Evolutionary conservation across 2,888 invertebrate species (phyloP).

Genomic region (Diplolepis rosae): DNA sequence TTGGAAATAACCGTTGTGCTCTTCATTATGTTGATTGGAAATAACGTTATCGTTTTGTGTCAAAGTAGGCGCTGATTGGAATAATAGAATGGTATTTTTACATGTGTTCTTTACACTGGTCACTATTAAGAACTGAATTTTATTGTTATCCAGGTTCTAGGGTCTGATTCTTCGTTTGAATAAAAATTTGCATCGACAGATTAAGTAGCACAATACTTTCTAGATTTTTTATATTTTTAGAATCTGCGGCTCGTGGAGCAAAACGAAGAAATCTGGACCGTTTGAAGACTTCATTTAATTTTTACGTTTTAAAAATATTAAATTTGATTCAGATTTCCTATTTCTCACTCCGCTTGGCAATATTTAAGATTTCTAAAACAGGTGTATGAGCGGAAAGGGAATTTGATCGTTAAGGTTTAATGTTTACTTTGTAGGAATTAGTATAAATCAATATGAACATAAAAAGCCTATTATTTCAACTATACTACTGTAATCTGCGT

Average conservation of each 20-base stretch:
- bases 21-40: background rate
- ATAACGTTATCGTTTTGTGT: background rate
- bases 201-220: background rate
- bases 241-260: background rate
- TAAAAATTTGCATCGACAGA: background rate
- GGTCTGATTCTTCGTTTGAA: background rate
- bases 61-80: background rate
- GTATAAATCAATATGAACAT: conserved; percentile 56
- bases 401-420: conserved; percentile 55
- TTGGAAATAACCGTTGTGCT: background rate
- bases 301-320: background rate
- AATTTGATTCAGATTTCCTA: conserved; percentile 10
- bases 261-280: background rate
- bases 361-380: conserved; percentile 37
- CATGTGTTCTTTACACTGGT: background rate
- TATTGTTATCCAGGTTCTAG: background rate
- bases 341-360: conserved; percentile 45
- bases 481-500: conserved; percentile 64
- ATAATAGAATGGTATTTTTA: conserved; percentile 23
- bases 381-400: conserved; percentile 51
- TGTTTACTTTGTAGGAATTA: conserved; percentile 63
- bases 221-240: background rate
- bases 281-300: background rate
- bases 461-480: conserved; percentile 65
- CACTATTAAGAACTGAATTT: background rate